Percentiles rank a stretch among this genome's conserved stretches.
phyloP scores from a whole-genome alignment of 2,797 vertebrate species.

The Acanthurus tractus region DNA sequence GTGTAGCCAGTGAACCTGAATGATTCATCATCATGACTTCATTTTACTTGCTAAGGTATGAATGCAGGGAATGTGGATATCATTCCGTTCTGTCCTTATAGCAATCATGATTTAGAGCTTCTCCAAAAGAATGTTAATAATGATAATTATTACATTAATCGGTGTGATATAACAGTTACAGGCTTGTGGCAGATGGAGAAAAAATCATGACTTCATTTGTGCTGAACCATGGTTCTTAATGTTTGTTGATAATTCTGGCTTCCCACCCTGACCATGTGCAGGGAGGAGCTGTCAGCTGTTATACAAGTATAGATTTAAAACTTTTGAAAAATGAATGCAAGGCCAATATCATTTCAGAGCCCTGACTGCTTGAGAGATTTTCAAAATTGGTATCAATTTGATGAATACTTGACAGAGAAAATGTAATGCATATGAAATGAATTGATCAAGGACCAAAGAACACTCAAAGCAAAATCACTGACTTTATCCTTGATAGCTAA shows the following conservation, averaged over 20 bases:
- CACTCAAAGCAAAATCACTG: constrained; percentile 58
- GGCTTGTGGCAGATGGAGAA: not conserved
- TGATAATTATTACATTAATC: too few species aligned
- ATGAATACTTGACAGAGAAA: constrained; percentile 75
- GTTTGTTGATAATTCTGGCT: not conserved
- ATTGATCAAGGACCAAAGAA: constrained; percentile 61
- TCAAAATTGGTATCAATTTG: constrained; percentile 60
- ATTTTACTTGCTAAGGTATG: not conserved
- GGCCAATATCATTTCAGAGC: constrained; percentile 40
- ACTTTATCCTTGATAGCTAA: constrained; percentile 47
- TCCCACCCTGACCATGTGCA: not conserved
- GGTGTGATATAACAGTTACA: not conserved
- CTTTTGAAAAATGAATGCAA: constrained; percentile 38
- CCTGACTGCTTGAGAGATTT: constrained; percentile 54
- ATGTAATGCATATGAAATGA: constrained; percentile 79
- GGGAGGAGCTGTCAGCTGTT: constrained; percentile 18
- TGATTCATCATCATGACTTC: too few species aligned
- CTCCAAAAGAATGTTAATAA: too few species aligned
- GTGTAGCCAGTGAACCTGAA: not conserved
- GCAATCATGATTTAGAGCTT: too few species aligned
- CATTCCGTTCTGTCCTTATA: not conserved
- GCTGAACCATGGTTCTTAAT: not conserved
- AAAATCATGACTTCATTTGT: not conserved
- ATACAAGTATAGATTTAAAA: constrained; percentile 24
- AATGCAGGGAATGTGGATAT: not conserved